Percentiles rank a stretch among this genome's conserved stretches.
Evolutionary conservation across 2,797 vertebrate species (phyloP).

Genomic region (Eulemur coronatus): DNA sequence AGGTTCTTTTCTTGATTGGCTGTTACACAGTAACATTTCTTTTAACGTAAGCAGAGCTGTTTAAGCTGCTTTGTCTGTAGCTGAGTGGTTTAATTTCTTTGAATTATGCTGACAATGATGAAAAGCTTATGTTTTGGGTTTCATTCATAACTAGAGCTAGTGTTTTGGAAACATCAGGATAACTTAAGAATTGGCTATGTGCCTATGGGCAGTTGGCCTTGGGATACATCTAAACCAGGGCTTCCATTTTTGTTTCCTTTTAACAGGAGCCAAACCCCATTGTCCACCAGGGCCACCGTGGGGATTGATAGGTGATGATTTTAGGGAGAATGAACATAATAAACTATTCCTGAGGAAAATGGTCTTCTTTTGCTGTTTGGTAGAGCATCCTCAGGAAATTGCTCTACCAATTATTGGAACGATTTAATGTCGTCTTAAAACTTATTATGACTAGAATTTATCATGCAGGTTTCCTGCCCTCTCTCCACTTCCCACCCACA

Average conservation of each 20-base stretch:
- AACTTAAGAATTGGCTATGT: background rate
- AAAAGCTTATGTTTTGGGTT: background rate
- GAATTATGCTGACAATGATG: background rate
- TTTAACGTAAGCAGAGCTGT: background rate
- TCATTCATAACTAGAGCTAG: background rate
- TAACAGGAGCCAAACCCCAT: background rate
- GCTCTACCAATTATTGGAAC: background rate
- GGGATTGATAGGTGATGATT: background rate
- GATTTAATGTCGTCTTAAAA: background rate
- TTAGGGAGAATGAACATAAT: background rate
- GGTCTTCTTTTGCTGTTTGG: background rate
- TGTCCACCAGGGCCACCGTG: background rate
- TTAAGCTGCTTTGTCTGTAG: background rate
- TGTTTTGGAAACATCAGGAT: background rate
- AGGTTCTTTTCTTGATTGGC: background rate
- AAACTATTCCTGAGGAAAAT: background rate
- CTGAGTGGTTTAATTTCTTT: constrained; percentile 37
- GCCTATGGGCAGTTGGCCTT: background rate
- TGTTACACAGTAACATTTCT: background rate
- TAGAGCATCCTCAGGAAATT: background rate
- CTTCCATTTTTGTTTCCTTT: background rate
- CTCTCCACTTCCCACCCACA: background rate
- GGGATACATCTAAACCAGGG: background rate
- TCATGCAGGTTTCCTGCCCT: background rate
- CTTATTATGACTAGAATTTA: background rate